Base-by-base conservation (phyloP, 2,888 invertebrate species). In the Phaedon cochleariae region DNA sequence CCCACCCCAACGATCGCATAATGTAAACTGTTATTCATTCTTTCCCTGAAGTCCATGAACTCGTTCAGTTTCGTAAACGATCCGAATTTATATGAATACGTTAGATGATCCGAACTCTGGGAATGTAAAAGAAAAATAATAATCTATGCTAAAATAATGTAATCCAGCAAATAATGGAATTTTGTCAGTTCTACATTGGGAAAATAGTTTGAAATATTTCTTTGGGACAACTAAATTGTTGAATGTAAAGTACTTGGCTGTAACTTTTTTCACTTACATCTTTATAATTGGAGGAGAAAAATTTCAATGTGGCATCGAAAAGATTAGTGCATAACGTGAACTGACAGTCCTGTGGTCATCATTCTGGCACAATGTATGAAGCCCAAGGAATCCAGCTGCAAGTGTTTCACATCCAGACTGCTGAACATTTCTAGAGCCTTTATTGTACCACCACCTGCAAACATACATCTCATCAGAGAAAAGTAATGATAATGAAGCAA, bases 31-130 rank as follows among this genome's bases (percentile, higher is more conserved):
- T 92, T 90, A 74, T 91, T 90, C 66, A 97, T 85, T 54, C 93
- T 88, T 74, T 91, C 90, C 74, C 92, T 88, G 82, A 97, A 94
- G 78, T 92, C 90, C 77, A 94, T 90, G 81, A 98, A 93, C 83
- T 97, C 97, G 73, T 92, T 90, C 72, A 97, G 88, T 87, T 97
- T 96, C 73, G 92, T 90, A 85, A 97, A 97, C 49, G 97, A 96
- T 10, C 97, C 97, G 84, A 92, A 97, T 80, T 97, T 96, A 85
- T 97, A 97, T 7, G 95, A 94, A 78, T 94, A 91, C 22, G 96
- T 94, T 59, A 97, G 87, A 81, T 96, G 94, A 82, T 97, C 97
- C 53, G 94, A 89, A 77, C 95, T 93, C 94, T 95, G 85, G n/a
- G n/a, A n/a, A n/a, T n/a, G n/a, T n/a, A n/a, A n/a, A n/a, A n/a